These are phyloP conservation scores for Monopis laevigella DNA, from an alignment of 2,888 invertebrate species.

Conservation along the genomic window DNA sequence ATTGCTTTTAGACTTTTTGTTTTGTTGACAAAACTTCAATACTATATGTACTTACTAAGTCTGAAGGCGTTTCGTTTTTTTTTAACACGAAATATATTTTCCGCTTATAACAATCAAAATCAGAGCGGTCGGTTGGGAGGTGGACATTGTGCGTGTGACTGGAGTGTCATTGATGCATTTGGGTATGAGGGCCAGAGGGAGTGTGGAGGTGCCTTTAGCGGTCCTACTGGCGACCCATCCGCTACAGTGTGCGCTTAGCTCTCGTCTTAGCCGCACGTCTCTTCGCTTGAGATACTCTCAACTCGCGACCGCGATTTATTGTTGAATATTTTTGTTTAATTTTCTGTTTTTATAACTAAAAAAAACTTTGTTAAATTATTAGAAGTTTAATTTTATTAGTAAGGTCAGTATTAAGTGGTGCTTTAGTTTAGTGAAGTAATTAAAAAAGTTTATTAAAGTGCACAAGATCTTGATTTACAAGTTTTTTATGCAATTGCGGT, in stretches of 20 bases:
- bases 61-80: too few relatives aligned
- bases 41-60: too few relatives aligned
- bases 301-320: slow-evolving; percentile 18
- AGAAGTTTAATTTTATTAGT: not conserved
- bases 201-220: slow-evolving; percentile 35
- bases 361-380: slow-evolving; percentile 3
- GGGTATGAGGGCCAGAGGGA: slow-evolving; percentile 49
- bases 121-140: slow-evolving; percentile 17
- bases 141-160: slow-evolving; percentile 53
- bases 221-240: slow-evolving; percentile 20
- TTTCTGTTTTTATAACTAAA: not conserved
- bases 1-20: too few relatives aligned
- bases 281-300: slow-evolving; percentile 42
- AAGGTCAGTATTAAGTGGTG: slow-evolving; percentile 8
- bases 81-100: slow-evolving; percentile 3
- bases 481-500: not conserved
- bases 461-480: not conserved
- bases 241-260: slow-evolving; percentile 16
- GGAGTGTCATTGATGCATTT: slow-evolving; percentile 66
- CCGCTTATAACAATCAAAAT: too few relatives aligned
- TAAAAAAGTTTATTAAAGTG: not conserved
- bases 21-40: too few relatives aligned
- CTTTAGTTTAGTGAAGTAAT: not conserved
- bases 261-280: slow-evolving; percentile 19
- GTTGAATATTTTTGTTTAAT: not conserved